Conservation (phyloP, 2,797 vertebrate species). For the Cygnus olor region DNA sequence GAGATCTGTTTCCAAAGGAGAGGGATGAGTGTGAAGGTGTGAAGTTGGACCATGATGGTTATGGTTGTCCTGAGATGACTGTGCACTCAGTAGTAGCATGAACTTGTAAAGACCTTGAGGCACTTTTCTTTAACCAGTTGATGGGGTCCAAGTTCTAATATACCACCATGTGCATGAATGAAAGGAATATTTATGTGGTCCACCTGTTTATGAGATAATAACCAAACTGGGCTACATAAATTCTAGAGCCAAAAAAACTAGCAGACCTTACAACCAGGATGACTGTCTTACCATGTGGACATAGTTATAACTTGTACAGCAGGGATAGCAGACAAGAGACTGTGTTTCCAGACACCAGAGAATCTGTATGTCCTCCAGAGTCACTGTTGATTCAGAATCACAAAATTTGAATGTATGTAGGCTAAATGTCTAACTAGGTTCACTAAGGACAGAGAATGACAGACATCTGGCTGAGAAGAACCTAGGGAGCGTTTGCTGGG, state of each 20-base stretch:
- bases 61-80: not conserved
- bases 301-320: not conserved
- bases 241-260: not conserved
- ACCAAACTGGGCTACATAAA: not conserved
- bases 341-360: not conserved
- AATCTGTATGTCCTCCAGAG: not conserved
- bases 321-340: not conserved
- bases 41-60: not conserved
- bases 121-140: not conserved
- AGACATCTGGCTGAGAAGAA: not conserved
- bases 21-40: not conserved
- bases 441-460: not conserved
- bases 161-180: not conserved
- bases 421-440: not conserved
- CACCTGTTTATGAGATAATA: not conserved
- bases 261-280: not conserved
- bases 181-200: not conserved
- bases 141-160: not conserved
- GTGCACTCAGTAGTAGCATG: not conserved
- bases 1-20: not conserved
- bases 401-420: not conserved
- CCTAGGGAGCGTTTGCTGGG: not conserved
- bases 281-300: not conserved
- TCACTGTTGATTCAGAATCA: not conserved
- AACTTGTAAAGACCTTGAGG: not conserved